These are phyloP conservation scores for Calycopis cecrops DNA, from an alignment of 1,140 invertebrate species.

Conservation along the genomic window DNA sequence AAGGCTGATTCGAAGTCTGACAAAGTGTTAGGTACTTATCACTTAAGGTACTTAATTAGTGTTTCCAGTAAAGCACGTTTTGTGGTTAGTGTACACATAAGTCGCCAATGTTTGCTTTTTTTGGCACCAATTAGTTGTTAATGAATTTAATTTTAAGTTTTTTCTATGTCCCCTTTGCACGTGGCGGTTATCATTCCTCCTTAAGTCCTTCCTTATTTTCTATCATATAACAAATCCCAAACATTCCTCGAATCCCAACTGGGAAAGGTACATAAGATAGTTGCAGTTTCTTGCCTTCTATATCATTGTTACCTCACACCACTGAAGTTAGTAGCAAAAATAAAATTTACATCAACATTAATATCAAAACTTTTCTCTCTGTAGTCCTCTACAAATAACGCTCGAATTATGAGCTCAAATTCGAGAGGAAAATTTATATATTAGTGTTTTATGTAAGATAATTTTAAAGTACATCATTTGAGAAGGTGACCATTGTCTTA, in stretches of 20 bases:
- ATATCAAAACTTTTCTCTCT: slow-evolving; percentile 18
- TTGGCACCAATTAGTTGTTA: slow-evolving; percentile 26
- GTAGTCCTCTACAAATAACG: too few relatives aligned
- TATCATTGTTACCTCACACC: slow-evolving; percentile 42
- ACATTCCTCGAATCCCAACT: too few relatives aligned
- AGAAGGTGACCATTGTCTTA: slow-evolving; percentile 56
- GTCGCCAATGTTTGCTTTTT: slow-evolving; percentile 33
- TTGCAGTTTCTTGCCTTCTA: not conserved
- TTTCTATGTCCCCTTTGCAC: too few relatives aligned
- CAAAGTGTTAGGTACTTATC: slow-evolving; percentile 32
- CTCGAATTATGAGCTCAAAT: too few relatives aligned
- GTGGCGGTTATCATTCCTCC: too few relatives aligned
- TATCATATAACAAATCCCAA: too few relatives aligned
- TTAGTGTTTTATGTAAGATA: not conserved
- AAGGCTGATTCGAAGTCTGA: slow-evolving; percentile 64
- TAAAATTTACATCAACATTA: slow-evolving; percentile 9
- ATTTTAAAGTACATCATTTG: slow-evolving; percentile 44
- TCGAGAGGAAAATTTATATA: too few relatives aligned
- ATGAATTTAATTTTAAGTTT: too few relatives aligned
- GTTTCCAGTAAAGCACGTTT: slow-evolving; percentile 36
- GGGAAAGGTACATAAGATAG: slow-evolving; percentile 5
- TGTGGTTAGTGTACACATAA: slow-evolving; percentile 44
- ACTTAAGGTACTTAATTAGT: slow-evolving; percentile 33
- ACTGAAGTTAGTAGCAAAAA: slow-evolving; percentile 19
- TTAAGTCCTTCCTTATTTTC: too few relatives aligned